phyloP scores from a whole-genome alignment of 2,797 vertebrate genomes.

The Acanthiza pusilla region DNA sequence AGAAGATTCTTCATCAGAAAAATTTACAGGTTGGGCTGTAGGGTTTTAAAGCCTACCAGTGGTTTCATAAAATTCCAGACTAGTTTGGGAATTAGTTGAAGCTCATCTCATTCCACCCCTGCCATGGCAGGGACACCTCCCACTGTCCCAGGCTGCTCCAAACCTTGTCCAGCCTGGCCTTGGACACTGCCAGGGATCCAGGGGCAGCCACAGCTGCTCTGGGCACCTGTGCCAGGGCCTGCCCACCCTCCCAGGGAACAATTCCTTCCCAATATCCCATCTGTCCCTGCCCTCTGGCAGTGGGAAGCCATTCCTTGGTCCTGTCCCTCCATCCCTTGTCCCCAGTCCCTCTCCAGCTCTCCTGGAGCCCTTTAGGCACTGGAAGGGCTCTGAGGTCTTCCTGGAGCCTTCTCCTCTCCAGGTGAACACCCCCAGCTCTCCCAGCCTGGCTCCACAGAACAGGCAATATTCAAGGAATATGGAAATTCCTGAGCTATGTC shows the following conservation, averaged over 20 bases:
- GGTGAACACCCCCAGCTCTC: background rate
- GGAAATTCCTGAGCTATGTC: background rate
- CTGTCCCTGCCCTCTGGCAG: rapidly evolving
- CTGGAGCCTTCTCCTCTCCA: background rate
- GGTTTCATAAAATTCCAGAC: background rate
- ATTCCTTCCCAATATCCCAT: background rate
- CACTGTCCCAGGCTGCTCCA: background rate
- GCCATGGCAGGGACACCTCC: background rate
- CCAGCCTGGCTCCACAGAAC: background rate
- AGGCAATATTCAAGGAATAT: background rate
- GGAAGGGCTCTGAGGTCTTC: background rate
- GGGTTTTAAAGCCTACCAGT: background rate
- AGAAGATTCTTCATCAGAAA: background rate
- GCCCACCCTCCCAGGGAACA: rapidly evolving
- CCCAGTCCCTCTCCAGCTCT: background rate
- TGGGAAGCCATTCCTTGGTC: background rate
- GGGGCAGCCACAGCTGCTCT: background rate
- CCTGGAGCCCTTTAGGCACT: background rate
- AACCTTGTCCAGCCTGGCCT: background rate
- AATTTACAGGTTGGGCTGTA: background rate
- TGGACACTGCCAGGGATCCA: no score
- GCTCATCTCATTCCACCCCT: rapidly evolving
- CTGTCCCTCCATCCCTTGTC: background rate
- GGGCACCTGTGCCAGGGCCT: background rate
- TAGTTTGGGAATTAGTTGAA: background rate